Conservation (phyloP, 1,140 invertebrate species). For the Lasaia peninsularis region DNA sequence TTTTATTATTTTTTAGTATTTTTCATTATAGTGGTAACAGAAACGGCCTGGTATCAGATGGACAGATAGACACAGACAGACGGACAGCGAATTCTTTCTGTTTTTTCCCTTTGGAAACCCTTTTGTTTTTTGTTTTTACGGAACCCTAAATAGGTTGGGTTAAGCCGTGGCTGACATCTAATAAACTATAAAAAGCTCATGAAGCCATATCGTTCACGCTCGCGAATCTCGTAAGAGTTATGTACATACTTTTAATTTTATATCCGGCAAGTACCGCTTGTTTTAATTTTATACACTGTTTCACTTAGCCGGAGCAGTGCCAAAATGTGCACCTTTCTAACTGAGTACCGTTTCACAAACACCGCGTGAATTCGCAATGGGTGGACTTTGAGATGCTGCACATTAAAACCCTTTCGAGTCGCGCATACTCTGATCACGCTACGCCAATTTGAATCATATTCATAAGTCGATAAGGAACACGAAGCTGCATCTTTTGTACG, state of each 20-base stretch:
- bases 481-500: slow-evolving; percentile 17
- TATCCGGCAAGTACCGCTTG: slow-evolving; percentile 1
- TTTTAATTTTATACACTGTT: background rate
- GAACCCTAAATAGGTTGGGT: too few relatives aligned
- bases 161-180: too few relatives aligned
- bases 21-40: too few relatives aligned
- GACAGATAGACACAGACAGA: too few relatives aligned
- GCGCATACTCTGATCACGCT: slow-evolving; percentile 32
- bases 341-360: slow-evolving; percentile 30
- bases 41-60: too few relatives aligned
- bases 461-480: background rate
- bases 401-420: slow-evolving; percentile 65
- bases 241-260: background rate
- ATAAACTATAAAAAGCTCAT: too few relatives aligned
- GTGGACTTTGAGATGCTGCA: slow-evolving; percentile 56
- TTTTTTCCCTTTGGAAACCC: too few relatives aligned
- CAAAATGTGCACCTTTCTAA: slow-evolving; percentile 34
- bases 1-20: too few relatives aligned
- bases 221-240: background rate
- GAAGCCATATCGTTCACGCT: background rate
- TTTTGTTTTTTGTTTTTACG: too few relatives aligned
- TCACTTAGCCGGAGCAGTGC: slow-evolving; percentile 9
- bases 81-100: too few relatives aligned
- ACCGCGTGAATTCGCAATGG: slow-evolving; percentile 41
- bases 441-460: slow-evolving; percentile 21